These are phyloP conservation scores for Clusia tigrina DNA, from an alignment of 2,888 invertebrate genomes.

Conservation along the genomic window DNA sequence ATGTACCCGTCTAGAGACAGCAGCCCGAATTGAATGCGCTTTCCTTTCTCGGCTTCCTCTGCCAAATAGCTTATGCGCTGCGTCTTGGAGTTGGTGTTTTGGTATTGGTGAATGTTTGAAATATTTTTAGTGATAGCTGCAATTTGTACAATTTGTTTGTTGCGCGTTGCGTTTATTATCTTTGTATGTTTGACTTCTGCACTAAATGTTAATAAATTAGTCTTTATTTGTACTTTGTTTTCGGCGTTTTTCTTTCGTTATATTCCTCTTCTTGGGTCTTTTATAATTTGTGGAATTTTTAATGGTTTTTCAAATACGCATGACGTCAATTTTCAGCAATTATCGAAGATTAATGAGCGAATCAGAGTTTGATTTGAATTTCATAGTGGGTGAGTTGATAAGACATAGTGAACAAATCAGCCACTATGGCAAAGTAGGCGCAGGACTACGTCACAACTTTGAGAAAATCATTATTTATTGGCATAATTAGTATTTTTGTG, in stretches of 20 bases:
- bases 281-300: conserved; percentile 41
- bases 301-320: conserved; percentile 52
- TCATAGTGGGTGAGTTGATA: too few relatives aligned
- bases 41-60: background rate
- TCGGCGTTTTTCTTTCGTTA: background rate
- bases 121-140: conserved; percentile 50
- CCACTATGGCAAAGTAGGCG: too few relatives aligned
- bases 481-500: too few relatives aligned
- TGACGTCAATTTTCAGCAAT: conserved; percentile 53
- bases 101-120: conserved; percentile 33
- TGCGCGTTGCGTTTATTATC: conserved; percentile 45
- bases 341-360: conserved; percentile 54
- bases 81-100: background rate
- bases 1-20: too few relatives aligned
- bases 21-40: too few relatives aligned
- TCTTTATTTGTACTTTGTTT: conserved; percentile 30
- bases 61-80: too few relatives aligned
- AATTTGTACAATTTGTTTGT: conserved; percentile 51
- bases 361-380: conserved; percentile 39
- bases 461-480: too few relatives aligned
- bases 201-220: conserved; percentile 60
- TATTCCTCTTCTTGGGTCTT: conserved; percentile 26
- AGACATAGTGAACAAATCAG: too few relatives aligned
- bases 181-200: conserved; percentile 55
- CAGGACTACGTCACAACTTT: too few relatives aligned